These are phyloP conservation scores for Pao palembangensis DNA, from an alignment of 2,113 vertebrate species.

Conservation along the genomic window DNA sequence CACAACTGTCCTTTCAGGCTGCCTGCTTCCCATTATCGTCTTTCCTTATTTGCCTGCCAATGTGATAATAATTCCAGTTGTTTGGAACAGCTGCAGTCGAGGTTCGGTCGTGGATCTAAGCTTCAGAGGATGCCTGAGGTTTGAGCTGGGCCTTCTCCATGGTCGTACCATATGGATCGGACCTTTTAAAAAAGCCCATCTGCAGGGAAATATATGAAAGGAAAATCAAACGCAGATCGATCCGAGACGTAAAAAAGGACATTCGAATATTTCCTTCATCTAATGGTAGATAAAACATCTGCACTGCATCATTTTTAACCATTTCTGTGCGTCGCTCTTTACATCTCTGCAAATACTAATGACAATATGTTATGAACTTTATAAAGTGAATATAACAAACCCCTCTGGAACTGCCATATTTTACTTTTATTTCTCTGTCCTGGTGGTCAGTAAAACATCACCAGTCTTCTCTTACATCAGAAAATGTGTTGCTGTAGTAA, in stretches of 20 bases:
- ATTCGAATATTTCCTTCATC: background rate
- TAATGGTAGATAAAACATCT: too few species aligned
- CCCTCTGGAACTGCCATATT: too few species aligned
- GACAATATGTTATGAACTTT: too few species aligned
- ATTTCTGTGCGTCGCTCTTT: too few species aligned
- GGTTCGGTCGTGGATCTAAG: constrained; percentile 63
- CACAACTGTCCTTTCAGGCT: constrained; percentile 26
- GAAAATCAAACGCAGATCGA: background rate
- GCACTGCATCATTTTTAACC: too few species aligned
- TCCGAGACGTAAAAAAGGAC: background rate
- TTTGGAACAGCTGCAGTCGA: constrained; percentile 24
- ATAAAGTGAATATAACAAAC: too few species aligned
- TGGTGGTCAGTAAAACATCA: too few species aligned
- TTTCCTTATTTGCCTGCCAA: constrained; percentile 24
- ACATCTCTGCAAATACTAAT: too few species aligned
- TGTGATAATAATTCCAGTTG: constrained; percentile 43
- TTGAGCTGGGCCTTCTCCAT: constrained; percentile 95
- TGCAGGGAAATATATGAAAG: constrained; percentile 42
- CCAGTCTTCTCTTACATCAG: too few species aligned
- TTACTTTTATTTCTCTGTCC: too few species aligned
- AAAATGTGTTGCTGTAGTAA: too few species aligned
- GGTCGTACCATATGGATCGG: constrained; percentile 84
- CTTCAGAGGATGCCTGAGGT: constrained; percentile 91
- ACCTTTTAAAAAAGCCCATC: constrained; percentile 93
- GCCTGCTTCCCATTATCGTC: constrained; percentile 16